Evolutionary conservation across 53 echinoderm and acorn worm species (phyloP), one percentile per base, ranked within the genome.

Genomic region (Hippasteria phrygiana): DNA sequence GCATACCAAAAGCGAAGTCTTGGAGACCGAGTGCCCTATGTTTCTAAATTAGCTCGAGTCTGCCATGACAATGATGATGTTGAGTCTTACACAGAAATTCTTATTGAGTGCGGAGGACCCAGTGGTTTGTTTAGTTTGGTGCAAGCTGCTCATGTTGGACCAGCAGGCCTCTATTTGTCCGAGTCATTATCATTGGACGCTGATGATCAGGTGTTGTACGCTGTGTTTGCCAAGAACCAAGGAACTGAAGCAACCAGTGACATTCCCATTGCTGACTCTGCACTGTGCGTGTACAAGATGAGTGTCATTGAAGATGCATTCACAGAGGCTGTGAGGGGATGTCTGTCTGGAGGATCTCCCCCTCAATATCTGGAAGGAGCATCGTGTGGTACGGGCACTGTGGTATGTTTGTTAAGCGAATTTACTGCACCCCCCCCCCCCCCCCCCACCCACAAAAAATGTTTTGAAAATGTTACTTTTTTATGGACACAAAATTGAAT

Each of bases 21-120:
- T 14, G 14, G 18, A 28, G 38, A 32, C 37, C 35, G 35, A 73
- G 40, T 34, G 29, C 43, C 16, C 18, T n/a, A 71, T 48, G 43
- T 80, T 54, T 73, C 90, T 7, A 90, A 83, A 83, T 40, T 90
- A 1, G 54, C 26, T 29, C 71, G 91, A 28, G 75, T 90, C 43
- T 90, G 91, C 64, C 62, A 62, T 27, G 46, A 48, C 20, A 16
- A 22, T 38, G 40, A 36, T 0, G 43, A 38, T 22, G 59, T 90
- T 64, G 55, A 71, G 59, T 91, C 88, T 37, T 89, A 91, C 94
- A 91, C 94, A 47, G 91, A 94, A 62, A 91, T 94, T 71, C 29
- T 80, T 35, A 59, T 91, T 24, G 33, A 90, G 24, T 93, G 94
- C 47, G 33, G 33, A 70, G 65, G 66, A 32, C 20, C 69, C 13